phyloP scores from a whole-genome alignment of 2,888 invertebrate genomes.

The Dolichopus griseipennis region DNA sequence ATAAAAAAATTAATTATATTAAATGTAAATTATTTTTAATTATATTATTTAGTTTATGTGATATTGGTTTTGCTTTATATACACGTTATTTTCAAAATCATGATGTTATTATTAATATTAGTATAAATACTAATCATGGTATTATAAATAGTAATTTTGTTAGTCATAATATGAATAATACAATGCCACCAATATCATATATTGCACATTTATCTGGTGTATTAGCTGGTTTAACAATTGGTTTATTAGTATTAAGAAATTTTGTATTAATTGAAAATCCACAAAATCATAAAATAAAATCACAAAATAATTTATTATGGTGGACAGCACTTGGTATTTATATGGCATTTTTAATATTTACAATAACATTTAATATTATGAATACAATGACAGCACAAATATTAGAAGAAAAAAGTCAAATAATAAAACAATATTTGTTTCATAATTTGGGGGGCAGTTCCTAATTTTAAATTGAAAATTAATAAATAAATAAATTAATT shows the following conservation, averaged over 20 bases:
- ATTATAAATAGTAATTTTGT: too few species aligned
- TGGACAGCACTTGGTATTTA: conserved; percentile 93
- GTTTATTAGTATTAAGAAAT: conserved; percentile 86
- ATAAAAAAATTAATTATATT: conserved; percentile 93
- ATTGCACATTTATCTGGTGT: conserved; percentile 94
- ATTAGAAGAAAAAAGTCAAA: conserved; percentile 40
- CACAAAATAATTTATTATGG: conserved; percentile 91
- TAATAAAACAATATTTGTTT: conserved; percentile 40
- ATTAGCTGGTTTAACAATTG: conserved; percentile 86
- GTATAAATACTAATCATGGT: background rate
- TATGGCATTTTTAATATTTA: conserved; percentile 86
- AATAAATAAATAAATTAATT: background rate
- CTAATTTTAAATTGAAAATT: conserved; percentile 24
- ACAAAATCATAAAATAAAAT: conserved; percentile 56
- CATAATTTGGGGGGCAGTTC: conserved; percentile 41
- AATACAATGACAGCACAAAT: conserved; percentile 48
- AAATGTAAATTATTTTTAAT: conserved; percentile 81
- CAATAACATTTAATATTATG: conserved; percentile 85
- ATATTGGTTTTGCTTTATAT: conserved; percentile 92
- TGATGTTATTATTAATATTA: background rate
- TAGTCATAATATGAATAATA: conserved; percentile 15
- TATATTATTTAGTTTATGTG: conserved; percentile 87
- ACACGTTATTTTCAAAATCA: conserved; percentile 56
- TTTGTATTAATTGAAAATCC: conserved; percentile 91
- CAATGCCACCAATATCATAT: conserved; percentile 73